Evolutionary conservation across 2,888 invertebrate genomes (phyloP).

Genomic region (Byasa hedistus): DNA sequence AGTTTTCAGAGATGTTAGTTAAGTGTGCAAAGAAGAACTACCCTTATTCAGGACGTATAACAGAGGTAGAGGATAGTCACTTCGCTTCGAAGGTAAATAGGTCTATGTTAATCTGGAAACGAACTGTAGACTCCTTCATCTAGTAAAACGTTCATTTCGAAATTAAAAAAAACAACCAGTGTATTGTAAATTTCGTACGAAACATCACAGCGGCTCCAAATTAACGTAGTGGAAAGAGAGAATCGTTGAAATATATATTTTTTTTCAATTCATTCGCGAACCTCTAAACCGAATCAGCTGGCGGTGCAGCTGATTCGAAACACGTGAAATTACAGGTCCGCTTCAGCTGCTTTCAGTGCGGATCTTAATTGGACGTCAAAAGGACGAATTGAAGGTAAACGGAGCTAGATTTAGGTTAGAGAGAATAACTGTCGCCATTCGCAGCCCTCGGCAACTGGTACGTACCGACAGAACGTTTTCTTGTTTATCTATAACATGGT

Average conservation of each 20-base stretch:
- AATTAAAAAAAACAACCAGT: background rate
- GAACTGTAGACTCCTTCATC: no score
- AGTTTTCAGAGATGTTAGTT: no score
- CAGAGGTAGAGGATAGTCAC: no score
- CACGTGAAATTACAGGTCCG: constrained; percentile 18
- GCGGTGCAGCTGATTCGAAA: constrained; percentile 2
- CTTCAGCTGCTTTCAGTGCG: constrained; percentile 14
- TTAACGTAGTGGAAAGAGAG: background rate
- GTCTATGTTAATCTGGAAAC: no score
- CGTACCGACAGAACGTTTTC: background rate
- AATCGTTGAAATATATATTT: background rate
- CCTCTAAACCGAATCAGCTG: constrained; percentile 4
- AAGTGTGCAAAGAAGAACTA: no score
- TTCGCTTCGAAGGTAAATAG: no score
- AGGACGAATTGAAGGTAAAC: constrained; percentile 21
- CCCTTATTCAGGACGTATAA: no score
- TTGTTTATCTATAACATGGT: no score
- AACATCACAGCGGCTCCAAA: constrained; percentile 5
- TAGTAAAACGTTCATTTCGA: no score
- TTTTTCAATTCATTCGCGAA: constrained; percentile 4
- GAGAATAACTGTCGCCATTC: constrained; percentile 8
- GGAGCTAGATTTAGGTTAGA: constrained; percentile 6
- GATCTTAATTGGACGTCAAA: constrained; percentile 21
- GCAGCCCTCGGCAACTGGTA: constrained; percentile 1
- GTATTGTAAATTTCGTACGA: background rate